A percentile compares a stretch with the other conserved stretches of the same genome.
Conservation (phyloP, 2,113 vertebrate genomes). For the Azemiops feae region DNA sequence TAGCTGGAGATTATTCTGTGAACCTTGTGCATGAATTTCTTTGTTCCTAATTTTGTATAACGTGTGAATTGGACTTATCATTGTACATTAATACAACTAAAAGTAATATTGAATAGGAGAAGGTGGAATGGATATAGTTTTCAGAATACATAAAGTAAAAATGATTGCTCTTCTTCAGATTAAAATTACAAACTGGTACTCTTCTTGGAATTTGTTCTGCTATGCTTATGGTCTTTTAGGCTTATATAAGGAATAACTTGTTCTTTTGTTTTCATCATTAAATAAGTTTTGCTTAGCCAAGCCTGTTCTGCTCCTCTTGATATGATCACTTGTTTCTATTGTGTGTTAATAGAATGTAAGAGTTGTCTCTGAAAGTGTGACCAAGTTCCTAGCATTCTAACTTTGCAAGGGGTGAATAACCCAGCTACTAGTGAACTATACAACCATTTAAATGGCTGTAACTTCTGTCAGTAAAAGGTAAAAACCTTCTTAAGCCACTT, state of each 20-base stretch:
- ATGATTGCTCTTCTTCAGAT: not conserved
- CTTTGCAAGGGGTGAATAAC: not conserved
- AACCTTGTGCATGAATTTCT: not conserved
- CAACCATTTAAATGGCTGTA: not conserved
- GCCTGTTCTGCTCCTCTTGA: not conserved
- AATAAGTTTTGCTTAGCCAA: not conserved
- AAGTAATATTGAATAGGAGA: conserved; percentile 6
- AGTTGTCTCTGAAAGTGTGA: not conserved
- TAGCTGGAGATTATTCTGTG: not conserved
- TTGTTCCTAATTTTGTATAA: not conserved
- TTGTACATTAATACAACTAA: conserved; percentile 10
- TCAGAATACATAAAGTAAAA: not conserved
- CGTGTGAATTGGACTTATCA: not conserved
- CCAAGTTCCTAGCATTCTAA: not conserved
- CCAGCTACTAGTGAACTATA: not conserved
- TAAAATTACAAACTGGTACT: not conserved
- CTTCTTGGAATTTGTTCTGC: conserved; percentile 8
- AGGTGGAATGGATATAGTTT: not conserved
- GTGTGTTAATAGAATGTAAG: not conserved
- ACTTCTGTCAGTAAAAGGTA: not conserved
- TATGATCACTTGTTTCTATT: not conserved
- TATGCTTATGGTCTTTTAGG: not conserved
- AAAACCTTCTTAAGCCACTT: not conserved
- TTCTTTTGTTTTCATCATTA: not conserved
- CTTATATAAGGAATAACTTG: not conserved